Conservation (phyloP, 2,113 vertebrate genomes). For the Andinoacara biseriatus region DNA sequence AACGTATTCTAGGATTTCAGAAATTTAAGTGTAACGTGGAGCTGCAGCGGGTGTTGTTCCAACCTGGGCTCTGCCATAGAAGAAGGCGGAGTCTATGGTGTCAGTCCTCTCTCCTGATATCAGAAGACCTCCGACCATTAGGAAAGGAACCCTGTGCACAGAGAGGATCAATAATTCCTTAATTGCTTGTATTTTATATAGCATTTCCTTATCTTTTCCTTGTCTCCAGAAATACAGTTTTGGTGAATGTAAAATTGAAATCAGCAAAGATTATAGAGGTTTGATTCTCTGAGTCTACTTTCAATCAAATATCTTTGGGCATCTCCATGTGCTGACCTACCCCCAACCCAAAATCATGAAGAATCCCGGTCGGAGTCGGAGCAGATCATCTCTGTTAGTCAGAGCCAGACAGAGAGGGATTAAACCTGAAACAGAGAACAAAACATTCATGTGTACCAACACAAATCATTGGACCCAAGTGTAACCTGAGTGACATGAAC, state of each 20-base stretch:
- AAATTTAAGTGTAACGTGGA: not conserved
- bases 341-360: conserved; percentile 94
- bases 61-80: conserved; percentile 94
- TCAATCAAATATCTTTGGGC: not conserved
- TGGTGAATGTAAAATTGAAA: not conserved
- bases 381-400: conserved; percentile 86
- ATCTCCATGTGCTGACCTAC: conserved; percentile 67
- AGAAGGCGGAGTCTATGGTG: conserved; percentile 92
- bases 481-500: not conserved
- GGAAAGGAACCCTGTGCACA: conserved; percentile 85
- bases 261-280: not conserved
- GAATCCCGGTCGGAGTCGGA: conserved; percentile 87
- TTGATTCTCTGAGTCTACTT: not conserved
- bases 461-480: not conserved
- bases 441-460: not conserved
- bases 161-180: not conserved
- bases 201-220: not conserved
- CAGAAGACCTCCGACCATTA: conserved; percentile 88
- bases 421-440: conserved; percentile 81
- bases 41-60: conserved; percentile 5
- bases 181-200: not conserved
- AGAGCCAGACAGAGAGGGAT: conserved; percentile 91
- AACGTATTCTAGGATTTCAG: not conserved
- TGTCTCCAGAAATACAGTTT: not conserved
- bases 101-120: conserved; percentile 82